Percentiles rank a stretch among this genome's conserved stretches.
phyloP scores from a whole-genome alignment of 2,113 vertebrate species.

The Cavia porcellus region DNA sequence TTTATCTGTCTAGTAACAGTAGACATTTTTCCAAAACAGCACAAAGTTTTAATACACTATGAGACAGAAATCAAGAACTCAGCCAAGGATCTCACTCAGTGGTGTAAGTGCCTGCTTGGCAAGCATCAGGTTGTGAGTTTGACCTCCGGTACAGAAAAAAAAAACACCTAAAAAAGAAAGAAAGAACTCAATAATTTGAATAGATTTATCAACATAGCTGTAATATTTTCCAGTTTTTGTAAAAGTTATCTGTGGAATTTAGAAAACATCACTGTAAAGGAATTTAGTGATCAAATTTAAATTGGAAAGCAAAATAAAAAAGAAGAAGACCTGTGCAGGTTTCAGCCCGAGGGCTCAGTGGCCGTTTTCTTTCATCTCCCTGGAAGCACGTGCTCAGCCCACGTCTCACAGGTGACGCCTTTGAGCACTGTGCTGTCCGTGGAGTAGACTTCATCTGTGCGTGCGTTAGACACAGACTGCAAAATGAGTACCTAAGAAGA shows the following conservation, averaged over 20 bases:
- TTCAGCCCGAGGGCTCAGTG: background rate
- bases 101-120: too few relatives aligned
- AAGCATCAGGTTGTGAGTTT: too few relatives aligned
- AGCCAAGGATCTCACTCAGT: too few relatives aligned
- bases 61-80: slow-evolving; percentile 16
- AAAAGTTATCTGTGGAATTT: background rate
- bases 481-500: slow-evolving; percentile 12
- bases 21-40: background rate
- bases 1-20: slow-evolving; percentile 11
- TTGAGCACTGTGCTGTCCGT: background rate
- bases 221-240: background rate
- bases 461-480: background rate
- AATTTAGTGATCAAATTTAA: slow-evolving; percentile 16
- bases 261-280: slow-evolving; percentile 49
- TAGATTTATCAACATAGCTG: background rate
- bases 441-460: background rate
- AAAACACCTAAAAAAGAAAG: too few relatives aligned
- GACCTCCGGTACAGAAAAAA: too few relatives aligned
- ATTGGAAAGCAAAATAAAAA: background rate
- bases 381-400: background rate
- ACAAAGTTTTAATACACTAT: background rate
- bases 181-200: slow-evolving; percentile 33
- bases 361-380: background rate
- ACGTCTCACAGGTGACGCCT: background rate
- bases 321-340: background rate